Base-by-base conservation (phyloP, 1,140 invertebrate genomes). In the Drosophila sp. region DNA sequence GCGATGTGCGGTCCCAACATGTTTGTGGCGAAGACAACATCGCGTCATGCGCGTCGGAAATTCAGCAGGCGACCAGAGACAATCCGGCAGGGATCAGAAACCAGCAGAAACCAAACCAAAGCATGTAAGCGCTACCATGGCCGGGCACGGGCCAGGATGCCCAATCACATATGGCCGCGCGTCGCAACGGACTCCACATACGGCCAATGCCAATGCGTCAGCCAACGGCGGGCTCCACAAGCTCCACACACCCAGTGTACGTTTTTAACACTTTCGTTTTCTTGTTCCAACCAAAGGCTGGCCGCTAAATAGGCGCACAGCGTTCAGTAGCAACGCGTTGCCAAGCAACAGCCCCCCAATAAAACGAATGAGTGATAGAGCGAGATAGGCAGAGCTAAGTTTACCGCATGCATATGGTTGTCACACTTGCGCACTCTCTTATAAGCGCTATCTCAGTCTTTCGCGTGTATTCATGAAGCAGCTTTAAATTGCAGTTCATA, bases 261-360 rank as follows among this genome's bases (percentile, higher is more conserved):
- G 59, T 48, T 76, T 65, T 81, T 77, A 80, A 89, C 83, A 92
- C 91, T 92, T 92, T 92, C 90, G 79, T 89, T 91, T 92, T 92
- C 90, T 91, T 91, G 90, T 91, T 90, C 90, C 90, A 90, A 90
- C 90, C 76, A 80, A 75, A 74, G 76, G 90, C 91, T 91, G 87
- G 91, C 91, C 90, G 77, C 78, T 91, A 77, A 92, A 69, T 73
- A 91, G 91, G 91, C 77, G 74, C 70, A 14, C 90, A 91, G 77
- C 77, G 62, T 32, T 6, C 25, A 14, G 7, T 40, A 78, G 72
- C 50, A 71, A 25, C 59, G 27, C 50, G 61, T 65, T 62, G 71
- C 57, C 76, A 74, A 74, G 72, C 72, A 63, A 74, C 70, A 65
- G 38, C 53, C 21, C 40, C 41, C 41, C 57, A 7, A 27, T 13